These are phyloP conservation scores for Protobothrops mucrosquamatus DNA, from an alignment of 2,113 vertebrate genomes.

Conservation along the genomic window DNA sequence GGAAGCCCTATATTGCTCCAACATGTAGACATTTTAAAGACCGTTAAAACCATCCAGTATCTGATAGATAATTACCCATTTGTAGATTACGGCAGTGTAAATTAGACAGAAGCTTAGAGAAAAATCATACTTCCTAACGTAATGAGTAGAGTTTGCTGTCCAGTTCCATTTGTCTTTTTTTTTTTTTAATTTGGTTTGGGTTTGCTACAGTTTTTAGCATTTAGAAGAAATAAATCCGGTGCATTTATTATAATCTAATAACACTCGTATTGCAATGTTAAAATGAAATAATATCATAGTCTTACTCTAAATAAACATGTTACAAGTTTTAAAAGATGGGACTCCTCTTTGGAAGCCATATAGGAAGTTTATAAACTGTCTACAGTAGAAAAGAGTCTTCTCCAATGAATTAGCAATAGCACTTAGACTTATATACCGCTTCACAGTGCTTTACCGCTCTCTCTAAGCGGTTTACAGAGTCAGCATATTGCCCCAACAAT, in stretches of 20 bases:
- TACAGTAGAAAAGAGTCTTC: neutral
- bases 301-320: slow-evolving; percentile 70
- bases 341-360: slow-evolving; percentile 47
- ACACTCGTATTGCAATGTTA: slow-evolving; percentile 63
- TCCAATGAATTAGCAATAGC: neutral
- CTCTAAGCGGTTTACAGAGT: too few species aligned
- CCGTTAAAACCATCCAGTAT: slow-evolving; percentile 72
- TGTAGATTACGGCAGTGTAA: slow-evolving; percentile 64
- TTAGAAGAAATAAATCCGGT: slow-evolving; percentile 69
- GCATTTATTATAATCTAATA: slow-evolving; percentile 61
- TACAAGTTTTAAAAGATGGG: slow-evolving; percentile 54
- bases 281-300: slow-evolving; percentile 61
- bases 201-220: slow-evolving; percentile 64
- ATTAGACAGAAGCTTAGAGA: slow-evolving; percentile 60
- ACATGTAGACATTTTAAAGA: slow-evolving; percentile 67
- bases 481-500: too few species aligned
- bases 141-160: slow-evolving; percentile 69
- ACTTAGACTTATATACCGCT: too few species aligned
- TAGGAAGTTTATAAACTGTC: slow-evolving; percentile 51
- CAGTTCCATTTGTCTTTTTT: slow-evolving; percentile 67
- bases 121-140: slow-evolving; percentile 69
- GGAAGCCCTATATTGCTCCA: slow-evolving; percentile 62
- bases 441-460: too few species aligned
- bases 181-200: slow-evolving; percentile 71
- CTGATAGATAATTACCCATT: slow-evolving; percentile 73